Percentiles rank a stretch among this genome's conserved stretches.
Evolutionary conservation across 2,888 invertebrate species (phyloP).

Genomic region (Candidula unifasciata): DNA sequence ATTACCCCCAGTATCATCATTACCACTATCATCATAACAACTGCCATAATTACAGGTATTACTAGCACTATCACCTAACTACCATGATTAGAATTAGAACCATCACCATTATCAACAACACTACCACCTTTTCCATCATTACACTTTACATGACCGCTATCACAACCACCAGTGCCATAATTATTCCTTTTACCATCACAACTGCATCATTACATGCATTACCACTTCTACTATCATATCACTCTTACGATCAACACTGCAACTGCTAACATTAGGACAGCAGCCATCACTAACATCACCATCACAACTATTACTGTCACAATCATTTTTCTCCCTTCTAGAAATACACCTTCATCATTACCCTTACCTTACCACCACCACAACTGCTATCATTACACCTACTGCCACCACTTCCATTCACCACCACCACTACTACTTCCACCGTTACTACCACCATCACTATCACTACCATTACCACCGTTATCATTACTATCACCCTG

Average conservation of each 20-base stretch:
- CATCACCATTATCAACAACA: no score
- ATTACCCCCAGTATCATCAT: not conserved
- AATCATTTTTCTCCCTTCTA: constrained; percentile 42
- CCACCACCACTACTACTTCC: constrained; percentile 12
- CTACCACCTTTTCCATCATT: no score
- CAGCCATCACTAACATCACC: constrained; percentile 23
- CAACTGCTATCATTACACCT: constrained; percentile 42
- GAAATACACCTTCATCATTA: not conserved
- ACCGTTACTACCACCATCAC: not conserved
- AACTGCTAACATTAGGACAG: constrained; percentile 25
- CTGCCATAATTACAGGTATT: not conserved
- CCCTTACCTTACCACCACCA: constrained; percentile 20
- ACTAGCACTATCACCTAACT: not conserved
- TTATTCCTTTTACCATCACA: constrained; percentile 32
- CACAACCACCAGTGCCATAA: constrained; percentile 42
- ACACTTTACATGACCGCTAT: constrained; percentile 36
- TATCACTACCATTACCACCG: constrained; percentile 9
- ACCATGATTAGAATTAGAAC: no score
- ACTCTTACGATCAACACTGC: no score
- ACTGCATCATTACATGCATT: not conserved
- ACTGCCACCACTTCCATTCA: not conserved
- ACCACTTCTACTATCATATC: no score
- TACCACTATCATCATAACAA: not conserved
- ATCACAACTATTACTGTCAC: constrained; percentile 38
- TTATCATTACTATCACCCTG: not conserved